Base-by-base conservation (phyloP, 2,797 vertebrate species). In the Otolemur crassicaudatus region DNA sequence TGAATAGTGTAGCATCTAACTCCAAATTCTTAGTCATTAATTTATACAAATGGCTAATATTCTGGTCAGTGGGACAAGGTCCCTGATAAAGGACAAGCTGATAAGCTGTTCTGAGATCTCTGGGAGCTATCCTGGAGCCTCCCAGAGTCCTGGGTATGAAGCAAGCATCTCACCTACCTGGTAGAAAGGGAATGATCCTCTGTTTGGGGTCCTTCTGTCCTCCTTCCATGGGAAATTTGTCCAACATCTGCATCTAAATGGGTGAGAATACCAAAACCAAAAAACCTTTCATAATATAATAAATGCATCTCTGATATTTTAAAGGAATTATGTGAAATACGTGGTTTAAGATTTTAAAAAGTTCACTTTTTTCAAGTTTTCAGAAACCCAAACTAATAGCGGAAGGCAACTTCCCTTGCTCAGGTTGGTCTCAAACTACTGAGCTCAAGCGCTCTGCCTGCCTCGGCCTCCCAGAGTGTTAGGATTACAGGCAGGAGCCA, bases 201-300 rank as follows among this genome's bases (percentile, higher is more conserved):
- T 99, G 99, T 95, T 99, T 99, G 0, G 99, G 99, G 97, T 99
- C 99, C 98, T 99, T 99, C 98, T 99, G 99, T 83, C 99, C 99
- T 97, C 99, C 99, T 98, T 99, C 99, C 99, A 99, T 99, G 0
- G 99, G 99, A 98, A 99, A 99, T 98, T 99, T 99, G 98, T 99
- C 99, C 99, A 99, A 98, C 98, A 99, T 99, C 98, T 99, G 99
- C 99, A 99, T 99, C 99, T 99, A 97, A 96, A 99, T 98, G 49
- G 89, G 63, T n/a, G 34, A 67, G n/a, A 90, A 95, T 0, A 11
- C 27, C 76, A 93, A 34, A 65, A 84, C 60, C 7, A 40, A 92
- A 88, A 46, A 40, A 80, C 5, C 19, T 83, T 93, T 91, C 27
- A 63, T 9, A 43, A 65, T 3, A 25, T 13, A 61, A 60, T 60